phyloP scores from a whole-genome alignment of 92 coral and sea anemone genomes.

The Phenganax subtilis region DNA sequence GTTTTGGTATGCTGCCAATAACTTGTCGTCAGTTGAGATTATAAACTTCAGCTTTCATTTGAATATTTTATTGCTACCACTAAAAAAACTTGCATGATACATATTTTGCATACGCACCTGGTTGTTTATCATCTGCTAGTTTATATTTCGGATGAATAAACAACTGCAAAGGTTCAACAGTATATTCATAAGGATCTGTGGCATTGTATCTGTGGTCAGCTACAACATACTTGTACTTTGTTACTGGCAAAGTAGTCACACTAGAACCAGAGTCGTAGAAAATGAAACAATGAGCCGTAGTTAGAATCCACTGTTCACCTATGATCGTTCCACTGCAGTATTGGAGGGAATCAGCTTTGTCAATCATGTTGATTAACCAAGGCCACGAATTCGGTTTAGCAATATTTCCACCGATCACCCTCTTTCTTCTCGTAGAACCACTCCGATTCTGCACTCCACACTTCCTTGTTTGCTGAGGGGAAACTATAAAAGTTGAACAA shows the following conservation, averaged over 20 bases:
- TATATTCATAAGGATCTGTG: constrained; percentile 57
- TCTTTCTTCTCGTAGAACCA: constrained; percentile 24
- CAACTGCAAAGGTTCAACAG: constrained; percentile 39
- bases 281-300: constrained; percentile 78
- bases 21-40: too few species aligned
- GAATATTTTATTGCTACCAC: too few species aligned
- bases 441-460: neutral
- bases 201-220: constrained; percentile 60
- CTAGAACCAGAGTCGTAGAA: neutral
- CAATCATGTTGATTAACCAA: constrained; percentile 84
- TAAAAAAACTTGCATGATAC: too few species aligned
- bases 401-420: constrained; percentile 76
- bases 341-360: constrained; percentile 49
- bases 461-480: neutral
- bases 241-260: neutral
- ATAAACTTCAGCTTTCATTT: too few species aligned
- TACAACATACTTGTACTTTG: constrained; percentile 13
- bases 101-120: neutral
- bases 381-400: constrained; percentile 94
- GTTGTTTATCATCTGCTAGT: neutral
- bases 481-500: neutral
- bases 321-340: constrained; percentile 79
- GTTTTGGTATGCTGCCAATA: too few species aligned
- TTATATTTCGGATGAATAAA: constrained; percentile 50
- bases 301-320: constrained; percentile 70